Conservation (phyloP, 2,888 invertebrate genomes). For the Clostera curtula region DNA sequence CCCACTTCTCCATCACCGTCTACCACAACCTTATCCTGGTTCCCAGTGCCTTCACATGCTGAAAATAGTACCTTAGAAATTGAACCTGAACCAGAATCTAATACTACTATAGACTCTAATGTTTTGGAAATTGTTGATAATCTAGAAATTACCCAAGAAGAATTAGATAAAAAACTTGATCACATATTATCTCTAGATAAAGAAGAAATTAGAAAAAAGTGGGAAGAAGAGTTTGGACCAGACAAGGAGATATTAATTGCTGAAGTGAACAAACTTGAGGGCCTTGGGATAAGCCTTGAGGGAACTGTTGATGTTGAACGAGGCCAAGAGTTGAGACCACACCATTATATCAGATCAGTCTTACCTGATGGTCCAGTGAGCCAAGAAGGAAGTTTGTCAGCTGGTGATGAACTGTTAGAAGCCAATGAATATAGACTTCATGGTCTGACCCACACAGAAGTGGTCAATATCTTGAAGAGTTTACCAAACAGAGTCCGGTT, state of each 20-base stretch:
- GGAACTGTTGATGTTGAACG: conserved; percentile 99
- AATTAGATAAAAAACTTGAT: conserved; percentile 63
- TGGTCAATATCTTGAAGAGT: conserved; percentile 95
- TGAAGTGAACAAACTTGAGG: conserved; percentile 93
- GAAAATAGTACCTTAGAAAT: conserved; percentile 76
- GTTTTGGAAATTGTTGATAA: conserved; percentile 74
- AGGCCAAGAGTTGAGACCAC: conserved; percentile 97
- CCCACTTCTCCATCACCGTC: conserved; percentile 82
- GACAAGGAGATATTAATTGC: conserved; percentile 93
- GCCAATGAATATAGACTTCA: conserved; percentile 94
- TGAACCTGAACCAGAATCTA: conserved; percentile 86
- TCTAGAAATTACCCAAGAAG: conserved; percentile 68
- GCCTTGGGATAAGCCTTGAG: conserved; percentile 97
- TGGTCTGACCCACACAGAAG: conserved; percentile 96
- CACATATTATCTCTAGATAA: conserved; percentile 71
- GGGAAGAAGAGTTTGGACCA: conserved; percentile 86
- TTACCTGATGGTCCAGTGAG: conserved; percentile 98
- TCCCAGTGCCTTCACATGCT: conserved; percentile 83
- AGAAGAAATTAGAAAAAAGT: conserved; percentile 84
- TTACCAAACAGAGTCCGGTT: conserved; percentile 92
- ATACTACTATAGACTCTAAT: conserved; percentile 86
- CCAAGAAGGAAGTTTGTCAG: conserved; percentile 88
- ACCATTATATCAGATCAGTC: conserved; percentile 98
- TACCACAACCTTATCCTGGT: conserved; percentile 88
- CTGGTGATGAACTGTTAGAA: conserved; percentile 97